These are phyloP conservation scores for Callinectes sapidus DNA, from an alignment of 2,888 invertebrate genomes.

Conservation along the genomic window DNA sequence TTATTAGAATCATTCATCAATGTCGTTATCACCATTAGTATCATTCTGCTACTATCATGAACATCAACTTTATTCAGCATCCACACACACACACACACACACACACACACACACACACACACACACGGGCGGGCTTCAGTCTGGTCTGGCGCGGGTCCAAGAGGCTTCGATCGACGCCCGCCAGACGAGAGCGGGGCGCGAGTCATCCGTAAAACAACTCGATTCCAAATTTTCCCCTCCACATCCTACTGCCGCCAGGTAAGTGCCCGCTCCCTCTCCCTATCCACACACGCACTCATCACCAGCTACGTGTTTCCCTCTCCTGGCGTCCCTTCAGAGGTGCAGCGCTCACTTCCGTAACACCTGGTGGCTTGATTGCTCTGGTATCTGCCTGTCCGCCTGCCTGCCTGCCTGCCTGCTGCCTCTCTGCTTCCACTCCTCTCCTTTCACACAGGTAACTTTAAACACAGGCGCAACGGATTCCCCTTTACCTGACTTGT, in stretches of 20 bases:
- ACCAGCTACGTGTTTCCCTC: neutral
- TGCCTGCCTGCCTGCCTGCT: neutral
- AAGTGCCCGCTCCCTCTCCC: neutral
- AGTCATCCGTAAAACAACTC: slow-evolving; percentile 30
- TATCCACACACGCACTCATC: neutral
- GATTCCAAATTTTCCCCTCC: slow-evolving; percentile 31
- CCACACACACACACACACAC: slow-evolving; percentile 11
- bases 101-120: slow-evolving; percentile 13
- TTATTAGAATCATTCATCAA: too few species aligned
- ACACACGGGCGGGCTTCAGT: neutral
- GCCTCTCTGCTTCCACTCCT: neutral
- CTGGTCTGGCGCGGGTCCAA: slow-evolving; percentile 26
- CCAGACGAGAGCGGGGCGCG: neutral
- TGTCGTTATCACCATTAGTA: too few species aligned
- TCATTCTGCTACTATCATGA: too few species aligned
- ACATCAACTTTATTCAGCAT: neutral
- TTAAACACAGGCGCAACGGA: neutral
- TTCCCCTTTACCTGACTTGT: neutral
- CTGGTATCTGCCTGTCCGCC: neutral
- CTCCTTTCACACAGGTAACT: neutral
- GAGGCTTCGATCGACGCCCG: slow-evolving; percentile 26
- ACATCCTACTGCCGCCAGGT: slow-evolving; percentile 6
- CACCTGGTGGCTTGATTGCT: neutral
- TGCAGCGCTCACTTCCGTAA: neutral
- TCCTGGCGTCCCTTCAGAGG: neutral